These are phyloP conservation scores for Dissostichus mawsoni DNA, from an alignment of 2,113 vertebrate species.

Conservation along the genomic window DNA sequence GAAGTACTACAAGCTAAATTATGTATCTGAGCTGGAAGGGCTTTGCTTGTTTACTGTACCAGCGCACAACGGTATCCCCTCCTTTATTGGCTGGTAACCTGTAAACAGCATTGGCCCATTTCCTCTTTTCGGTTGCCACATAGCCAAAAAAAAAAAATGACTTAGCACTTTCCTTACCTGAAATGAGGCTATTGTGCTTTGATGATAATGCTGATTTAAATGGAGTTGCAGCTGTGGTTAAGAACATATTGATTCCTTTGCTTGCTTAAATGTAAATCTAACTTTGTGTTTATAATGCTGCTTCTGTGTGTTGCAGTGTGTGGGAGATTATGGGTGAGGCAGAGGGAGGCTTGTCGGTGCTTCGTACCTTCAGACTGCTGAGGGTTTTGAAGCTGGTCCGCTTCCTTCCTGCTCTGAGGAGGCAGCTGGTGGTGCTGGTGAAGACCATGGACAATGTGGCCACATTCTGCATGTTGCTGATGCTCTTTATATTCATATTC, in stretches of 20 bases:
- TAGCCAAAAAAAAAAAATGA: conserved; percentile 2
- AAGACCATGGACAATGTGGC: conserved; percentile 98
- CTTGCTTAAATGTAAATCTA: conserved; percentile 19
- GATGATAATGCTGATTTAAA: conserved; percentile 2
- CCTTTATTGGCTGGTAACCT: conserved; percentile 29
- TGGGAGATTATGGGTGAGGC: conserved; percentile 97
- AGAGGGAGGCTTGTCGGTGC: conserved; percentile 90
- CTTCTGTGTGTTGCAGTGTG: conserved; percentile 81
- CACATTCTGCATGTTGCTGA: conserved; percentile 95
- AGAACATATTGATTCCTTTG: conserved; percentile 5
- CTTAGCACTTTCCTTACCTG: not conserved
- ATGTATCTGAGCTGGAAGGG: conserved; percentile 61
- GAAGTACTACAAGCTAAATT: conserved; percentile 69
- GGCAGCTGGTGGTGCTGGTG: conserved; percentile 94
- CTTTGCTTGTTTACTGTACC: conserved; percentile 58
- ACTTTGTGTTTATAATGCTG: conserved; percentile 9
- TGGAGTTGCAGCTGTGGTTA: not conserved
- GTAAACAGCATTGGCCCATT: conserved; percentile 41
- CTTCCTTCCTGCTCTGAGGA: conserved; percentile 92
- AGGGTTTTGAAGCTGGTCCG: conserved; percentile 92
- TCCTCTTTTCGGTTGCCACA: conserved; percentile 22
- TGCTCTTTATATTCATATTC: conserved; percentile 98
- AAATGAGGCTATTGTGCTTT: conserved; percentile 1
- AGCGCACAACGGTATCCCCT: conserved; percentile 18
- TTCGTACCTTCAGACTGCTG: conserved; percentile 92